Base-by-base conservation (phyloP, 2,888 invertebrate genomes). In the Chorisops tibialis region DNA sequence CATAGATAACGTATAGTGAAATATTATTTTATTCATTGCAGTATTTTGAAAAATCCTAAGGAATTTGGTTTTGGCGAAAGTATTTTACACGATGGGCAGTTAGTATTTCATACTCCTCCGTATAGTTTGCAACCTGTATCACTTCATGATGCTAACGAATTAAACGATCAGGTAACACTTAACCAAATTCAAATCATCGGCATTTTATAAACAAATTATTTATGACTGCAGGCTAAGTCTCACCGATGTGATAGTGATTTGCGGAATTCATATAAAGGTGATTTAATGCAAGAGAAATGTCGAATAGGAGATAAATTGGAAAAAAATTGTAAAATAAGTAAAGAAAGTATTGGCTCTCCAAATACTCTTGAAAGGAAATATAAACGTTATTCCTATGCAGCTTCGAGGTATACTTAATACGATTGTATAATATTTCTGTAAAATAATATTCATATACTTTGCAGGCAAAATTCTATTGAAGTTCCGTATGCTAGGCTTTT, bases 31-130 rank as follows among this genome's bases (percentile, higher is more conserved):
- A 59, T 65, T 67, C 14, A 11, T 73, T 76, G 9, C 63, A 87
- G 87, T 70, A 84, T 88, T 35, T 88, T 91, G 71, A 88, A 88
- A 51, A 81, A 84, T 19, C 87, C 87, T 2, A 88, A 88, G 69
- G 94, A 94, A 73, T 91, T 87, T 69, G 96, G 95, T 0, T 97
- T 93, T 73, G 96, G 96, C 0, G 96, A 97, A 78, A 96, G 96
- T 73, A 86, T 97, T 69, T 79, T 97, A 19, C 93, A 95, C 73
- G 85, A 90, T 61, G 87, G 88, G 30, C 88, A 93, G 74, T 79
- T 96, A 7, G 89, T 96, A 48, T 95, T 96, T 75, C 91, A 94
- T 69, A 93, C 93, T 1, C 91, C 93, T 0, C 93, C 93, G 0
- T 93, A 93, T 71, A 90, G 89, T 68, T 82, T 87, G 41, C 83